phyloP scores from a whole-genome alignment of 1,140 invertebrate species.

The Lasioglossum albipes region DNA sequence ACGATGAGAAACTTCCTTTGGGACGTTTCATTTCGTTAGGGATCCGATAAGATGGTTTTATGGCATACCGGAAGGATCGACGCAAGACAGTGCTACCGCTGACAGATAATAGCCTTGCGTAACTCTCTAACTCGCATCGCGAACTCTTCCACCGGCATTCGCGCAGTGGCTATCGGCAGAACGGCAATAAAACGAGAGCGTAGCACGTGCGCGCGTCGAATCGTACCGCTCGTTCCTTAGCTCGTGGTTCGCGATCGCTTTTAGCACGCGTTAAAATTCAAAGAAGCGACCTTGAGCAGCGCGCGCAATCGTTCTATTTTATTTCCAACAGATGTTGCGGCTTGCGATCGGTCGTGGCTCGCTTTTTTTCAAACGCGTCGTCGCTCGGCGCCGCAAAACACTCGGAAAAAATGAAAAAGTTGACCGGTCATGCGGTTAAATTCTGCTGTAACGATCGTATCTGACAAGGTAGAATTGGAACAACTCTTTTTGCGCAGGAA shows the following conservation, averaged over 20 bases:
- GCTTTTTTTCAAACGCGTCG: conserved; percentile 12
- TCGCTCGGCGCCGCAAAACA: neutral
- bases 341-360: conserved; percentile 32
- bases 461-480: no score
- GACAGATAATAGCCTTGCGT: no score
- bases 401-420: no score
- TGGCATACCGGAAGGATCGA: no score
- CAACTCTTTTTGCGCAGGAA: no score
- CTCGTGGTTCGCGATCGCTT: conserved; percentile 14
- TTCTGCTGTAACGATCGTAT: no score
- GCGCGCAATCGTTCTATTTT: conserved; percentile 38
- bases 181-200: neutral
- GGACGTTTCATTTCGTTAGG: no score
- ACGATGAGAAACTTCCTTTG: neutral
- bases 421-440: no score
- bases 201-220: conserved; percentile 30
- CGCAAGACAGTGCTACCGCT: neutral
- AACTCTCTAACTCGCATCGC: no score
- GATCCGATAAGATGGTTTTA: no score
- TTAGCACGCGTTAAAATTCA: conserved; percentile 38
- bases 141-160: neutral
- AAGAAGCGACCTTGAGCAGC: conserved; percentile 40
- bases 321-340: conserved; percentile 55
- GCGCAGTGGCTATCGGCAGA: neutral
- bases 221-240: conserved; percentile 36